These are phyloP conservation scores for Brachionichthys hirsutus DNA, from an alignment of 2,113 vertebrate genomes.

Conservation along the genomic window DNA sequence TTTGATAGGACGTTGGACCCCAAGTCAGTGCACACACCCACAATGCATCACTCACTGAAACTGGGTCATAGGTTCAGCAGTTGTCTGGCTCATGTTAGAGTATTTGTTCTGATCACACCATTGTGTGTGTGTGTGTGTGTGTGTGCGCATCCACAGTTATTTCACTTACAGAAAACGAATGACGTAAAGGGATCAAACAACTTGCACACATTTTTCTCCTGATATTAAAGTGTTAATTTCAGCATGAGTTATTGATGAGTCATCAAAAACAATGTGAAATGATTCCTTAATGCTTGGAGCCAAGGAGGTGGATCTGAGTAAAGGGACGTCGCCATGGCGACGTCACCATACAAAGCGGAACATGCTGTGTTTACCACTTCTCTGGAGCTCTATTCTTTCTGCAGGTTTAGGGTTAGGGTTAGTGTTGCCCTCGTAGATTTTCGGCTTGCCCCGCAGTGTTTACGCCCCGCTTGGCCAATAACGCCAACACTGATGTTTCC, in stretches of 20 bases:
- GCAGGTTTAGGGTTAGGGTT: too few relatives aligned
- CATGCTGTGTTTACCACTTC: too few relatives aligned
- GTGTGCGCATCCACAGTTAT: slow-evolving; percentile 1
- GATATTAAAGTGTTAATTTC: too few relatives aligned
- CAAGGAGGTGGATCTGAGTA: too few relatives aligned
- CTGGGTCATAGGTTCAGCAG: slow-evolving; percentile 7
- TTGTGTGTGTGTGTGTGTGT: not conserved
- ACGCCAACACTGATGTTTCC: not conserved
- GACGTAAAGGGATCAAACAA: slow-evolving; percentile 4
- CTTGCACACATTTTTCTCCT: not conserved
- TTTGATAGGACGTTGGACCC: not conserved
- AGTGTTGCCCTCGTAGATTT: too few relatives aligned
- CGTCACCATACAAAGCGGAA: too few relatives aligned
- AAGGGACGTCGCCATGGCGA: too few relatives aligned
- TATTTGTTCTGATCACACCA: slow-evolving; percentile 11
- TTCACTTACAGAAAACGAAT: slow-evolving; percentile 15
- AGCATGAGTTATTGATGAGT: not conserved
- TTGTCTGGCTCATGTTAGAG: slow-evolving; percentile 24
- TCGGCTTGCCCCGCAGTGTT: not conserved
- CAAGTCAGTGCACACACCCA: slow-evolving; percentile 7
- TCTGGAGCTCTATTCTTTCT: too few relatives aligned
- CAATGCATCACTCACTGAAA: slow-evolving; percentile 34
- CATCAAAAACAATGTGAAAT: not conserved
- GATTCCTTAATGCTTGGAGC: too few relatives aligned
- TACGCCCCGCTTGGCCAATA: not conserved